Percentiles rank a stretch among this genome's conserved stretches.
phyloP scores from a whole-genome alignment of 2,113 vertebrate genomes.

The Sardina pilchardus region DNA sequence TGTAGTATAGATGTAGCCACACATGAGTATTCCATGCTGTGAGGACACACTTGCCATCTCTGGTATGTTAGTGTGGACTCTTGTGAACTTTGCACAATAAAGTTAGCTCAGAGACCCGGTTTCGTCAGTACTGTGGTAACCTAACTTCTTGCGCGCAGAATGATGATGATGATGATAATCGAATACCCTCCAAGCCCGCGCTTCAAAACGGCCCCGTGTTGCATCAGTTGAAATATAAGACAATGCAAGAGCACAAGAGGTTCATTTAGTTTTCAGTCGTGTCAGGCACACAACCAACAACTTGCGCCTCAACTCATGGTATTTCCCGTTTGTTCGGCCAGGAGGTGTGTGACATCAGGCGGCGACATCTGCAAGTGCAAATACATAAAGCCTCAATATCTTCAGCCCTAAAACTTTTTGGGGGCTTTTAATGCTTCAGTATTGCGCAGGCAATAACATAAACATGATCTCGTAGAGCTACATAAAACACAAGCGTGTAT shows the following conservation, averaged over 20 bases:
- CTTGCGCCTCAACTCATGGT: background rate
- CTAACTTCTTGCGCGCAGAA: background rate
- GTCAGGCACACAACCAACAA: background rate
- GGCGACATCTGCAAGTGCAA: background rate
- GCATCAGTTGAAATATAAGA: background rate
- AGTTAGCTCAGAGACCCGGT: slow-evolving; percentile 30
- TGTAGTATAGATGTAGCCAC: slow-evolving; percentile 49
- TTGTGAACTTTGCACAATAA: slow-evolving; percentile 71
- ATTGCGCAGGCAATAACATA: background rate
- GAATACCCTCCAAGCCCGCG: background rate
- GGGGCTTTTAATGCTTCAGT: background rate
- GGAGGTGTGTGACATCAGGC: background rate
- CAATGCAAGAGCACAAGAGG: background rate
- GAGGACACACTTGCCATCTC: slow-evolving; percentile 58
- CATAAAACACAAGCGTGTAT: background rate
- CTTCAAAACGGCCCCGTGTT: background rate
- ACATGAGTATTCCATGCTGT: slow-evolving; percentile 54
- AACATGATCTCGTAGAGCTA: background rate
- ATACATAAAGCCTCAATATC: background rate
- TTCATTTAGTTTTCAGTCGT: background rate
- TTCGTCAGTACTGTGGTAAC: background rate
- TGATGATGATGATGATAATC: background rate
- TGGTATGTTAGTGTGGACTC: slow-evolving; percentile 59
- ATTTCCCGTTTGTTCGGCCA: background rate
- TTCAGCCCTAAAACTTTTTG: background rate